phyloP scores from a whole-genome alignment of 2,888 invertebrate genomes.

The Dryobotodes eremita region DNA sequence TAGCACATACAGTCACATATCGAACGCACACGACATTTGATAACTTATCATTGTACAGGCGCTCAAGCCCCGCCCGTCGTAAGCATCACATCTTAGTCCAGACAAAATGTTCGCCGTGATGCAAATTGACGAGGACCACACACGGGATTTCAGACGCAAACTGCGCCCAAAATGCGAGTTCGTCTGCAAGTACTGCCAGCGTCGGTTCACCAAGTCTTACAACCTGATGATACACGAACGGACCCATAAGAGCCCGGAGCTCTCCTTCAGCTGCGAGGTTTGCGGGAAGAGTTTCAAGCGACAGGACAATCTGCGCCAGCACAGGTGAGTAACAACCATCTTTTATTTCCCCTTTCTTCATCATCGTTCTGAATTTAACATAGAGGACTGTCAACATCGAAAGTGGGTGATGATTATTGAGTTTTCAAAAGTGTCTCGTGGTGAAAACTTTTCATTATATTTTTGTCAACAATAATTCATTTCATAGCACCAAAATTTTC shows the following conservation, averaged over 20 bases:
- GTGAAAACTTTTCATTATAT: neutral
- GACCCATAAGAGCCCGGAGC: constrained; percentile 98
- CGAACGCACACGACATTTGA: constrained; percentile 82
- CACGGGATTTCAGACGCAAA: constrained; percentile 96
- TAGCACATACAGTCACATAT: constrained; percentile 73
- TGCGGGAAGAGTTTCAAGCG: constrained; percentile 99
- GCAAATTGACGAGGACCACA: constrained; percentile 97
- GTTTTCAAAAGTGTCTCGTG: neutral
- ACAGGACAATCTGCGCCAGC: constrained; percentile 98
- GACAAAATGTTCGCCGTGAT: constrained; percentile 97
- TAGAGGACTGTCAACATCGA: constrained; percentile 10
- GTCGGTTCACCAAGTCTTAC: constrained; percentile 99
- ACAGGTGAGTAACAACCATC: constrained; percentile 93
- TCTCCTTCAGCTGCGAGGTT: constrained; percentile 99
- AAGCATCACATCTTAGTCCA: constrained; percentile 88
- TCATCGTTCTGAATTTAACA: constrained; percentile 16
- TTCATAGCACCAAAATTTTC: neutral
- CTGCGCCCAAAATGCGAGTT: constrained; percentile 99
- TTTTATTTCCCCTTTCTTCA: neutral
- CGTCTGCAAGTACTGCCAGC: constrained; percentile 99
- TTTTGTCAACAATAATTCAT: neutral
- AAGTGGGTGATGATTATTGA: neutral
- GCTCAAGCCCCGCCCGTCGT: constrained; percentile 89
- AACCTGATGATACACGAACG: constrained; percentile 99
- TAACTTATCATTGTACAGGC: constrained; percentile 87